These are phyloP conservation scores for Cyprinodon brontotheroides DNA, from an alignment of 2,113 vertebrate genomes.

Conservation along the genomic window DNA sequence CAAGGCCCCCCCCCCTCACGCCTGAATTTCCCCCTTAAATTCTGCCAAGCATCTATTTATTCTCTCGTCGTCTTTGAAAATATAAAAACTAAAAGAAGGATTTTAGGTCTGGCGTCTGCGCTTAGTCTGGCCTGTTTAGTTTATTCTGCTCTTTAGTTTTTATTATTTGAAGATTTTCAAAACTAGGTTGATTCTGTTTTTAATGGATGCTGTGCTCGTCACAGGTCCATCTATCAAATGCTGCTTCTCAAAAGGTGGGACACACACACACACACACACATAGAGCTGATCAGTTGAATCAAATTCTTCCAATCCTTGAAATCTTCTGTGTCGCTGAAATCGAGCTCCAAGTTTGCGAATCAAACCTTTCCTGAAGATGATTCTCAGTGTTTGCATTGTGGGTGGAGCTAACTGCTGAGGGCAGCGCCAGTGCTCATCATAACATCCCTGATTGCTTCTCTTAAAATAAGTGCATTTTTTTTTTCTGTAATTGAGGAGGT, in stretches of 20 bases:
- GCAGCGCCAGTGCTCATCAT: background rate
- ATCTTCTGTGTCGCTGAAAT: slow-evolving; percentile 3
- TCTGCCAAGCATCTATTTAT: too few species aligned
- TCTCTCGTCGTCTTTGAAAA: too few species aligned
- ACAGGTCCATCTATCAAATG: slow-evolving; percentile 44
- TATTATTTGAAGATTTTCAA: background rate
- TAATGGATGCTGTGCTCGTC: slow-evolving; percentile 21
- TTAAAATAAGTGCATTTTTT: background rate
- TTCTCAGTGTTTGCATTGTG: slow-evolving; percentile 8
- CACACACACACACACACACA: slow-evolving; percentile 20
- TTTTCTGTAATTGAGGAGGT: background rate
- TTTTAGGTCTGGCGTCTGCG: background rate
- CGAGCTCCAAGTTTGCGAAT: background rate
- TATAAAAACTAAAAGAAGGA: too few species aligned
- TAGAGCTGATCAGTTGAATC: background rate
- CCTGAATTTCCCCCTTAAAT: too few species aligned
- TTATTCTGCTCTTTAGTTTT: background rate
- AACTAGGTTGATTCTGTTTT: background rate
- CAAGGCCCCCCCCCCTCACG: too few species aligned
- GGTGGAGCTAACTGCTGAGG: background rate
- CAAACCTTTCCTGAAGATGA: background rate
- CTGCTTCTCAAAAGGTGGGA: slow-evolving; percentile 46
- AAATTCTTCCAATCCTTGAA: background rate
- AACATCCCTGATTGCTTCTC: background rate
- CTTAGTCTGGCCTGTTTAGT: background rate